phyloP scores from a whole-genome alignment of 1,140 invertebrate genomes.

The Pristionchus pacificus region DNA sequence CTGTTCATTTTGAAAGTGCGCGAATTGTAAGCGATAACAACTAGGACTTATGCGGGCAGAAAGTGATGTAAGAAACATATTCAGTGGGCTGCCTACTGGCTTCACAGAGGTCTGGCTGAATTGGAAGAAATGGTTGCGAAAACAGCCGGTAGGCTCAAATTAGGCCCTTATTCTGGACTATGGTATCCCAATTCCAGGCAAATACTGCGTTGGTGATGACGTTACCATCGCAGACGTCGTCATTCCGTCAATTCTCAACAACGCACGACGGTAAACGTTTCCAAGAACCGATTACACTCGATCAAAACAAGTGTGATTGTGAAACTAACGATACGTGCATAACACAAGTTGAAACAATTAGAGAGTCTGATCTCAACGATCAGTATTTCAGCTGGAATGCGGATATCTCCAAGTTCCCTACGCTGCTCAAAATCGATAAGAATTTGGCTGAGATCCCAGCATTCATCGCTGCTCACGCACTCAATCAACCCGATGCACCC shows the following conservation, averaged over 20 bases:
- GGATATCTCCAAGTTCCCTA: too few species aligned
- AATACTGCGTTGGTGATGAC: not conserved
- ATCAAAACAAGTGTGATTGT: too few species aligned
- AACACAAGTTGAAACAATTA: too few species aligned
- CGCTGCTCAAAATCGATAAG: too few species aligned
- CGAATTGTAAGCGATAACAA: too few species aligned
- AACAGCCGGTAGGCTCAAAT: not conserved
- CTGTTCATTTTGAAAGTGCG: too few species aligned
- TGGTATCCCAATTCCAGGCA: not conserved
- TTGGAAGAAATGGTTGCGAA: not conserved
- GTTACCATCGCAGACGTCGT: not conserved
- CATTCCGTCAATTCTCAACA: not conserved
- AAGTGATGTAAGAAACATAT: too few species aligned
- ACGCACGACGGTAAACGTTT: not conserved
- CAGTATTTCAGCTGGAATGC: too few species aligned
- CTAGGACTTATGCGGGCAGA: too few species aligned
- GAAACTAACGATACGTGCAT: too few species aligned
- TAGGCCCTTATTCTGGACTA: not conserved
- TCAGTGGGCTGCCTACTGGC: not conserved
- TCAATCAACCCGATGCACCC: not conserved
- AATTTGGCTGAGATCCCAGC: not conserved
- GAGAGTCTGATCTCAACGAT: too few species aligned
- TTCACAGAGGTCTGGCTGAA: not conserved
- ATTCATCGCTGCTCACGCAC: not conserved
- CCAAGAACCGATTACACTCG: too few species aligned